A percentile compares a stretch with the other conserved stretches of the same genome.
phyloP scores from a whole-genome alignment of 1,140 invertebrate genomes.

The Lucilia cuprina region DNA sequence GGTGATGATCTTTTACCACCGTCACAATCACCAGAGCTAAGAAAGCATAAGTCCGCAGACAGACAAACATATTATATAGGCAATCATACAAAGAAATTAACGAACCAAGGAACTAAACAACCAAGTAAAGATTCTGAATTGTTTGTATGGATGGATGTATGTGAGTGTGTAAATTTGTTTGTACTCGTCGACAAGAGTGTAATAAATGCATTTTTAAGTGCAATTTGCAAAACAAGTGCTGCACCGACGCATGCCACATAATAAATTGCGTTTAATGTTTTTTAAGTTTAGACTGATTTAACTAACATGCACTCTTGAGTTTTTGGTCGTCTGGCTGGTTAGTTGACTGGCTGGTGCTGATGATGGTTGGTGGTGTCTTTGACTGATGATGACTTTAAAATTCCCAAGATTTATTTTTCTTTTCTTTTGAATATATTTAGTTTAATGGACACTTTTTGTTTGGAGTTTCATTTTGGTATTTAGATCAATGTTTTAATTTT shows the following conservation, averaged over 20 bases:
- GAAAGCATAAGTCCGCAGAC: not conserved
- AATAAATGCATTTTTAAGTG: conserved; percentile 35
- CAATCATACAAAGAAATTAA: not conserved
- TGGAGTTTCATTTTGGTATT: not conserved
- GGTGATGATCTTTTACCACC: not conserved
- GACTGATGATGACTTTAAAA: not conserved
- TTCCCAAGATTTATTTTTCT: not conserved
- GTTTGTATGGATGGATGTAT: not conserved
- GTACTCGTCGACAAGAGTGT: conserved; percentile 9
- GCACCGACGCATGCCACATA: conserved; percentile 32
- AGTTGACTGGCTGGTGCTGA: not conserved
- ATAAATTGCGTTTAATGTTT: conserved; percentile 18
- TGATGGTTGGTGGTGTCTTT: not conserved
- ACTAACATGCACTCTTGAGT: not conserved
- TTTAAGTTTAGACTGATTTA: not conserved
- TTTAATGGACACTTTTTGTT: not conserved
- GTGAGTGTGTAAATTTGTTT: not conserved
- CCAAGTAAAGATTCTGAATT: not conserved
- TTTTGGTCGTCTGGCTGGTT: not conserved
- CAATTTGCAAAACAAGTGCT: conserved; percentile 35
- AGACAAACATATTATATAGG: not conserved
- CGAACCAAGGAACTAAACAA: not conserved
- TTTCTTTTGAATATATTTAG: not conserved
- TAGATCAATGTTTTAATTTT: not conserved
- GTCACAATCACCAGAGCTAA: not conserved